These are phyloP conservation scores for Oceanodroma tethys DNA, from an alignment of 2,113 vertebrate genomes.

Conservation along the genomic window DNA sequence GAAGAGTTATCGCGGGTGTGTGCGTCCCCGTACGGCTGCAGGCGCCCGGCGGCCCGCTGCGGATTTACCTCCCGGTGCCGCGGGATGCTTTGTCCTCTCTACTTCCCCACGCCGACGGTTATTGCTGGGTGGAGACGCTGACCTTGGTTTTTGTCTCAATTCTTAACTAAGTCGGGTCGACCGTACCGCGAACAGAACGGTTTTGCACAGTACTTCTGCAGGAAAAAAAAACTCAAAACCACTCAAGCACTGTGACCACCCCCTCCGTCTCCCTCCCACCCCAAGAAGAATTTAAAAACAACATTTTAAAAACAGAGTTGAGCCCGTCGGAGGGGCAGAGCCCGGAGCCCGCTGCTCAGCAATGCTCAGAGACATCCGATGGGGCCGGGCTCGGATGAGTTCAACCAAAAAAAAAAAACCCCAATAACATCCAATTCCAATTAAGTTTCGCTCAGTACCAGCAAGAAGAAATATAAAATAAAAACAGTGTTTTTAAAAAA, in stretches of 20 bases:
- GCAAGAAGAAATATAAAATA: background rate
- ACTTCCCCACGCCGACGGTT: background rate
- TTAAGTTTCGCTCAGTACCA: background rate
- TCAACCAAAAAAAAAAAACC: background rate
- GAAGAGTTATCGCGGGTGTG: background rate
- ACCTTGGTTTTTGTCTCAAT: background rate
- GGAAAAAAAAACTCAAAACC: background rate
- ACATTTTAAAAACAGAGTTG: background rate
- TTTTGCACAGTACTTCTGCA: background rate
- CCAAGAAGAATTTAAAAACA: background rate
- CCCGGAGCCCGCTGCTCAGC: background rate
- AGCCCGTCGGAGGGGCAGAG: background rate
- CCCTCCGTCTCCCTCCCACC: background rate
- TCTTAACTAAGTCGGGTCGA: background rate
- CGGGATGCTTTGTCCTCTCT: background rate
- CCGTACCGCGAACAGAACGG: background rate
- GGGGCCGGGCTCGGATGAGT: background rate
- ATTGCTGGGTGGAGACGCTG: background rate
- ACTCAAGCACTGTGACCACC: background rate
- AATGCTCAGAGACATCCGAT: fast-evolving
- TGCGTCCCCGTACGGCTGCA: background rate
- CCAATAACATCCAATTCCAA: background rate
- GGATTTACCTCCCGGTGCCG: background rate
- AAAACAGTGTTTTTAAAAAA: background rate
- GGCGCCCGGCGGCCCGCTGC: too few species aligned